Evolutionary conservation across 2,113 vertebrate genomes (phyloP), one percentile per base, ranked within the genome.

Genomic region (Menura novaehollandiae): DNA sequence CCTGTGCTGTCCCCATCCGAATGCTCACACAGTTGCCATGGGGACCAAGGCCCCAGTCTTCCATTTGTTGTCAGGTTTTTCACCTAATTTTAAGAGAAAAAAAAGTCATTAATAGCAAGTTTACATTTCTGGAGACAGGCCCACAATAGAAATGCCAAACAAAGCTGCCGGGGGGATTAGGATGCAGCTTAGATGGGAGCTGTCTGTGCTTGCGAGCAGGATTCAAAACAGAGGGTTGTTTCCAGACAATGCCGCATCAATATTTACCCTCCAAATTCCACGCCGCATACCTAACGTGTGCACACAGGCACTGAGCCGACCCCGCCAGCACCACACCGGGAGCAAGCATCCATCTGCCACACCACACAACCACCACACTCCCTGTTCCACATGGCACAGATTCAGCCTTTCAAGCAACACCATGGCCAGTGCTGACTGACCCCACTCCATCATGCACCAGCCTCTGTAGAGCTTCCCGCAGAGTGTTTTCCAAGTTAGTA

Each of bases 11-110:
- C 99, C 12, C 98, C 98, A 21, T 99, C 99, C 4, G 99, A 98
- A 19, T 99, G 99, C 97, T 98, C 99, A 90, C 99, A 99, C 5
- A 98, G 98, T 97, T 99, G 99, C 99, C 99, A 99, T 9, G 98
- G 96, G 49, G 99, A 98, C 99, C 99, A 99, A 7, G 98, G 97
- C 37, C 99, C 99, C 14, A 99, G 79, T 75, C 97, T 98, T 6
- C 99, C 99, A 53, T 99, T 98, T 68, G 92, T 98, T 21, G 99
- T 99, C 98, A 99, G 97, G 91, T 99, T 99, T 89, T 98, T 98
- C 76, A 99, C 97, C 99, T 99, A 97, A 91, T 96, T 96, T 91
- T 85, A 60, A 75, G 86, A 94, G 41, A 17, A 15, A 89, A 91
- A 87, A 79, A 90, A 51, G 58, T 92, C 28, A 91, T 87, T 91